Evolutionary conservation across 1,140 invertebrate genomes (phyloP), one percentile per base, ranked within the genome.

Genomic region (Cydia amplana): DNA sequence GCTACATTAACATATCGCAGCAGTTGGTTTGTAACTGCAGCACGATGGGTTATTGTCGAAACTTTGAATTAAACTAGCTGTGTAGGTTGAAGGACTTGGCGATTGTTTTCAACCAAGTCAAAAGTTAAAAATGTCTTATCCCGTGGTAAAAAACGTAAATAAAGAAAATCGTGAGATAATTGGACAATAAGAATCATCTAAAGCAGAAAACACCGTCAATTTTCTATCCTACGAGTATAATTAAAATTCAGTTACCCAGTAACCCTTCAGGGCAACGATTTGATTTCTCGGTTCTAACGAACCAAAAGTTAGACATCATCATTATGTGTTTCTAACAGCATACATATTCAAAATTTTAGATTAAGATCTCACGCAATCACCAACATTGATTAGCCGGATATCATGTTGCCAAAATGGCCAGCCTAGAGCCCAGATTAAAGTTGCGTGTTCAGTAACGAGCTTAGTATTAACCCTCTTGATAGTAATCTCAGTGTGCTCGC

Each of bases 1-100:
- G 76, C 78, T 70, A 65, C 83, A 90, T 91, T 87, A 90, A 83
- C 87, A 89, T 90, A 88, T 87, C 85, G 46, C 85, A 77, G 84
- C 80, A 60, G 55, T 60, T 60, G 55, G 16, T 60, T 60, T 23
- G 18, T 23, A n/a, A 60, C 20, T 18, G 49, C 55, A 60, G 18
- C 23, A 60, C 55, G 14, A 51, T 46, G 32, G 32, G 9, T 43
- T 43, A 43, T 14, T 46, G 49, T 51, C 49, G 4, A 51, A 16
- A 60, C 55, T 23, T 60, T 23, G 7, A 23, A 60, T 23, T 60
- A 3, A 60, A 60, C 18, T 23, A 60, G 10, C 9, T 60, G 16
- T 60, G 7, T 9, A 60, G 16, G 18, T 9, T 55, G 6, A 55
- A n/a, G n/a, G 16, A 60, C 55, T 51, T 51, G 55, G 23, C 20